Base-by-base conservation (phyloP, 1,140 invertebrate genomes). In the Pseudomyrmex pallidus region DNA sequence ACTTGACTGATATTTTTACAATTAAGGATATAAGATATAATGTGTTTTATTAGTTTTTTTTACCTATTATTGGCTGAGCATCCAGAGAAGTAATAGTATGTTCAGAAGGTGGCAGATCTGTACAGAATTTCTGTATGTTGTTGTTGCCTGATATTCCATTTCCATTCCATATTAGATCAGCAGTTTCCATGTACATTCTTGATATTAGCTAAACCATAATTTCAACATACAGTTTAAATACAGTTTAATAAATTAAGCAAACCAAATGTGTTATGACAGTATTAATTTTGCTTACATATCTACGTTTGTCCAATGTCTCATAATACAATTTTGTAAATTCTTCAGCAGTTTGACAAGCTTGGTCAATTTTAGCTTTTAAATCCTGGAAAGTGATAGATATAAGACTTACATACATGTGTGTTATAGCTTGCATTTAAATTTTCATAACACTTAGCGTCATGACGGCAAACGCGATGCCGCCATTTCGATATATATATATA, bases 141-240 rank as follows among this genome's bases (percentile, higher is more conserved):
- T 97, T 96, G 90, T 95, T 96, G 8, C 97, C 97, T 83, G 93
- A 95, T 0, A 96, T 95, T 17, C 96, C 95, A 94, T 98, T 98
- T 50, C 98, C 98, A 95, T 98, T 98, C 97, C 97, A 98, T 44
- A 97, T 96, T 63, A 98, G 93, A 25, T 96, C 93, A n/a, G 96
- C 97, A 44, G 95, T 96, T 62, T 98, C 97, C 86, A 98, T 91
- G 88, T 98, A 98, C 22, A 98, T 93, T 88, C 96, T 96, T 0
- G 96, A 95, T 85, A 98, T 96, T 87, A 96, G 91, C 96, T 97
- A n/a, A 52, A 88, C 5, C 35, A 35, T 35, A 35, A 0, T 63
- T 35, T 35, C 7, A 3, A 46, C 20, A 2, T 13, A 50, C 13
- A 78, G 5, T 68, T 57, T 3, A 59, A n/a, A n/a, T n/a, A n/a